Evolutionary conservation across 2,888 invertebrate species (phyloP).

Genomic region (Augochlorella aurata): DNA sequence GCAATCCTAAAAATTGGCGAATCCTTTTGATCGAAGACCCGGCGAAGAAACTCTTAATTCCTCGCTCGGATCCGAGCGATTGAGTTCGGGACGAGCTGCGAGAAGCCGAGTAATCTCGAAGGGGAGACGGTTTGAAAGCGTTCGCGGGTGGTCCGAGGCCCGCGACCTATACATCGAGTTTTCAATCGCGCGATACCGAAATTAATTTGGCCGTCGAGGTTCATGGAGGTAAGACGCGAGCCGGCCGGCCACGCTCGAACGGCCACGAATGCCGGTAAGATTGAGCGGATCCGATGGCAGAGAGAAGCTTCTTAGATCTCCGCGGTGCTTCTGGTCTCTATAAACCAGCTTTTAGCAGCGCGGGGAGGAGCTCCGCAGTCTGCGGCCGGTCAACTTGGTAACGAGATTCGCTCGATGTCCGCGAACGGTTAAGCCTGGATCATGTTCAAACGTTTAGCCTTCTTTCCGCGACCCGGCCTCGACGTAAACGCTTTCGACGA

Average conservation of each 20-base stretch:
- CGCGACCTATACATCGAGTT: conserved; percentile 49
- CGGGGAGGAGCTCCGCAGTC: conserved; percentile 19
- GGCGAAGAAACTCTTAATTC: conserved; percentile 5
- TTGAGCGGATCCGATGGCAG: conserved; percentile 72
- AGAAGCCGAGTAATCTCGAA: conserved; percentile 26
- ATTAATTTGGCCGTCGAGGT: conserved; percentile 76
- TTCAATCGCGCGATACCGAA: conserved; percentile 72
- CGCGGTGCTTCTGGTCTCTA: conserved; percentile 50
- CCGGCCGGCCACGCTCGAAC: conserved; percentile 69
- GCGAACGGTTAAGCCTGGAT: conserved; percentile 76
- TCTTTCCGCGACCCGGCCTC: conserved; percentile 50
- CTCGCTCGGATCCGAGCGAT: not conserved
- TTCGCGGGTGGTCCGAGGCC: no score
- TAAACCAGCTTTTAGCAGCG: conserved; percentile 59
- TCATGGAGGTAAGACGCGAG: conserved; percentile 41
- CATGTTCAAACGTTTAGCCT: conserved; percentile 75
- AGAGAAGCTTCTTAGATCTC: conserved; percentile 69
- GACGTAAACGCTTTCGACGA: conserved; percentile 40
- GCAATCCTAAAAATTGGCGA: not conserved
- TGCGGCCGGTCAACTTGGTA: conserved; percentile 65
- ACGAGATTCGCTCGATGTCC: conserved; percentile 75
- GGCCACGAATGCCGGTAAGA: conserved; percentile 77
- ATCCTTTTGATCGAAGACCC: not conserved
- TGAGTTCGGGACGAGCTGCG: not conserved
- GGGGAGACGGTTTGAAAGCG: not conserved